A percentile compares a stretch with the other conserved stretches of the same genome.
Conservation (phyloP, 1,140 invertebrate species). For the Mesaphorura yosii region DNA sequence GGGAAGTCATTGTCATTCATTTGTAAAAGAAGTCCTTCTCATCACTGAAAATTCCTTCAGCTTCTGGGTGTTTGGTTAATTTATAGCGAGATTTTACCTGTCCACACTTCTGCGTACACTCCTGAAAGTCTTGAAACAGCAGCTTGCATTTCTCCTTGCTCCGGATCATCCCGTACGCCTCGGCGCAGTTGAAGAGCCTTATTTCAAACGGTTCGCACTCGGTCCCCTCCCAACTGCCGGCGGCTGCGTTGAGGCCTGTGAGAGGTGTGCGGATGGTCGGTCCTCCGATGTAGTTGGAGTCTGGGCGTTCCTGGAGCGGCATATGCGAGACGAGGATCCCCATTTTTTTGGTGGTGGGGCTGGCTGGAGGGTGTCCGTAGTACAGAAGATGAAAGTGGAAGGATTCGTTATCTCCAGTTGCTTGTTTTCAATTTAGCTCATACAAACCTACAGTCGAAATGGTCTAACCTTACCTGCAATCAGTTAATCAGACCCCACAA, state of each 20-base stretch:
- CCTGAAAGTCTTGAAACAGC: slow-evolving; percentile 18
- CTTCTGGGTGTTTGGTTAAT: not conserved
- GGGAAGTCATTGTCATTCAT: not conserved
- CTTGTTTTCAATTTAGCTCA: too few species aligned
- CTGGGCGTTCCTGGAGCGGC: too few species aligned
- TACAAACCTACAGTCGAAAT: too few species aligned
- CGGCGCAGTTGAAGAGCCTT: slow-evolving; percentile 20
- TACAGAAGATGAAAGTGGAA: too few species aligned
- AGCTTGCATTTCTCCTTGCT: slow-evolving; percentile 15
- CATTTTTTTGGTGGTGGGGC: slow-evolving; percentile 12
- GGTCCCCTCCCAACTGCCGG: slow-evolving; percentile 7
- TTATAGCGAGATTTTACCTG: too few species aligned
- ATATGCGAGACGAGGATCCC: slow-evolving; percentile 1
- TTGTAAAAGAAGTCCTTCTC: not conserved
- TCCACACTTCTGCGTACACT: slow-evolving; percentile 15
- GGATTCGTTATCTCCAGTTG: too few species aligned
- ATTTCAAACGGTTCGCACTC: slow-evolving; percentile 18
- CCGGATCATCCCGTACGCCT: slow-evolving; percentile 9
- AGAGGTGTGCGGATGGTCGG: slow-evolving; percentile 18
- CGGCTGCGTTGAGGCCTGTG: slow-evolving; percentile 4
- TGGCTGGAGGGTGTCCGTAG: too few species aligned
- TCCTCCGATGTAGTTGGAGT: not conserved
- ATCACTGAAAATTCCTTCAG: not conserved
- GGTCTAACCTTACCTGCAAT: too few species aligned
- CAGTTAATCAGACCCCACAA: too few species aligned